Evolutionary conservation across 37 sponge, comb jelly and placozoan species (phyloP), one percentile per base, ranked within the genome.

Genomic region (Oopsacas minuta): DNA sequence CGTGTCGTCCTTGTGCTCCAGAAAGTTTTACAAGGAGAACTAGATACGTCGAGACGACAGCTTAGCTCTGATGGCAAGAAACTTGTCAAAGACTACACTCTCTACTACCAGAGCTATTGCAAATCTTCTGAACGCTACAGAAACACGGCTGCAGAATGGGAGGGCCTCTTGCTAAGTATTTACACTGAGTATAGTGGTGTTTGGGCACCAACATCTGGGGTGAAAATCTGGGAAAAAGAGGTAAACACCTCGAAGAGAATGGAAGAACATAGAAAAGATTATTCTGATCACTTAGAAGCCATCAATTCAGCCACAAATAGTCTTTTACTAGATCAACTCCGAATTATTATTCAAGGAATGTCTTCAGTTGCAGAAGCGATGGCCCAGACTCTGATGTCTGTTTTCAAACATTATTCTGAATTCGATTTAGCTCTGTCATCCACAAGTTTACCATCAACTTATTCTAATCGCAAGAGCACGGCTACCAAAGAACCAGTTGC

Each of bases 181-280:
- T 85, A 88, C 53, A 52, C 52, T 0, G 91, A 91, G 82, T 39
- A 36, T 36, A 89, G 89, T 0, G 89, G 85, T 25, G 32, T 25
- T 35, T 91, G 91, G 91, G 53, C 53, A 12, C 87, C 89, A 0
- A 36, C 61, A 1, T 82, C 89, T 0, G 89, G 91, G n/a, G 85
- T 85, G 37, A 91, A 91, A 37, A 75, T 88, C 36, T 85, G 87
- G 35, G 91, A 91, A 38, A 86, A 75, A 42, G 91, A 91, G 39
- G 42, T 37, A 1, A 34, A 38, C 38, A 36, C 87, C 23, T 39
- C 52, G 17, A 81, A 53, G 85, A 84, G 52, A 81, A 38, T 85
- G 36, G 84, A 88, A n/a, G 91, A 91, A 82, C 75, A 61, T 34
- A 61, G 28, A 34, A 61, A n/a, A n/a, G 75, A 61, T 61, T 61